Percentiles rank a stretch among this genome's conserved stretches.
Evolutionary conservation across 2,888 invertebrate species (phyloP).

Genomic region (Aphodius granarius): DNA sequence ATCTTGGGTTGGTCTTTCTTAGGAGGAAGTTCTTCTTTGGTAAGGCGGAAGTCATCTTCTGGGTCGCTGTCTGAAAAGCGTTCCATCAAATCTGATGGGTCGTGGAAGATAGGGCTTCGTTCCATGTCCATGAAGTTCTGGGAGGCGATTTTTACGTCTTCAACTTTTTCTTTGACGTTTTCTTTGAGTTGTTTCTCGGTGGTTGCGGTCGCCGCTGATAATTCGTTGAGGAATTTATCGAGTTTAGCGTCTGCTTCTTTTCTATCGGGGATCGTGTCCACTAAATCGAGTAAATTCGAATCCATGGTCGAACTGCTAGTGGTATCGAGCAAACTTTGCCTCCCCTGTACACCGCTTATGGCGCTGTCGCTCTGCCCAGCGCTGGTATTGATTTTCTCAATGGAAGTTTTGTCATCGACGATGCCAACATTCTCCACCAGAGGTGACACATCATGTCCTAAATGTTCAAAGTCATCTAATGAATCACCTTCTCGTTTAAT

Average conservation of each 20-base stretch:
- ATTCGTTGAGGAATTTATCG: constrained; percentile 46
- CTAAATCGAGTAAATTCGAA: constrained; percentile 47
- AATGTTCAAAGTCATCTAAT: constrained; percentile 74
- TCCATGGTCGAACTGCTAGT: constrained; percentile 42
- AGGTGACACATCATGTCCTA: constrained; percentile 63
- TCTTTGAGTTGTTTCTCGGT: constrained; percentile 35
- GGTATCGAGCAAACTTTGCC: constrained; percentile 30
- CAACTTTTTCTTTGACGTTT: constrained; percentile 34
- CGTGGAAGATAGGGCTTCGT: constrained; percentile 34
- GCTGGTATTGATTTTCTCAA: constrained; percentile 47
- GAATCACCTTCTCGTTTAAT: constrained; percentile 65
- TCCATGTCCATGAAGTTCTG: constrained; percentile 49
- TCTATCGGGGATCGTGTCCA: constrained; percentile 49
- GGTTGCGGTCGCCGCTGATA: constrained; percentile 29
- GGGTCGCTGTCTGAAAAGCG: constrained; percentile 64
- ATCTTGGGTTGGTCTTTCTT: constrained; percentile 24
- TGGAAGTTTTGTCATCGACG: neutral
- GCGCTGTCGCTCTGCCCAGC: constrained; percentile 47
- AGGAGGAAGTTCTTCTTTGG: constrained; percentile 35
- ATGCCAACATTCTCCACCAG: constrained; percentile 44
- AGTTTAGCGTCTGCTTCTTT: constrained; percentile 46
- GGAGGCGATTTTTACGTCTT: constrained; percentile 39
- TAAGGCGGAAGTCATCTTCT: constrained; percentile 52
- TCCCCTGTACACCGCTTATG: constrained; percentile 29
- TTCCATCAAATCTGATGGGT: constrained; percentile 52